phyloP scores from a whole-genome alignment of 2,113 vertebrate species.

The Cariama cristata region DNA sequence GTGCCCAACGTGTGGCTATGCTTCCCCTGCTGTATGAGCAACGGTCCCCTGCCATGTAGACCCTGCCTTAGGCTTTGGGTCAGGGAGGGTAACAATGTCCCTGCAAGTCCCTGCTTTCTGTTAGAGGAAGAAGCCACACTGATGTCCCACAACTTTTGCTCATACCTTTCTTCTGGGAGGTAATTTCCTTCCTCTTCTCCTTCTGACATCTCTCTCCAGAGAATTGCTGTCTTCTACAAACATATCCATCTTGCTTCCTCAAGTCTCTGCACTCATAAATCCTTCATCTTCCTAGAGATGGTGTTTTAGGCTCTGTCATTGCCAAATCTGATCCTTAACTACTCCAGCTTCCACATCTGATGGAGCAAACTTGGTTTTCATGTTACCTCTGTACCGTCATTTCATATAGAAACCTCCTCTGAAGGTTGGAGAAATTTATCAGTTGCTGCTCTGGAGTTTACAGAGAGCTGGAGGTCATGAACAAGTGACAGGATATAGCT shows the following conservation, averaged over 20 bases:
- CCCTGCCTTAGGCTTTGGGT: not conserved
- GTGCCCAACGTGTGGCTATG: not conserved
- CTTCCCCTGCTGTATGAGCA: not conserved
- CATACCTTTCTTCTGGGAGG: not conserved
- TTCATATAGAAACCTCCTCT: not conserved
- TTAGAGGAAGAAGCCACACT: not conserved
- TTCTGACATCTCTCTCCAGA: not conserved
- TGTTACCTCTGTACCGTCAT: not conserved
- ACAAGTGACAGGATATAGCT: not conserved
- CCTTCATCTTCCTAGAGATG: not conserved
- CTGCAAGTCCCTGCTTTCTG: not conserved
- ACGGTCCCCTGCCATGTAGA: not conserved
- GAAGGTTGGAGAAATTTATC: not conserved
- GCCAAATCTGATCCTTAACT: not conserved
- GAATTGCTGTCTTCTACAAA: conserved; percentile 1
- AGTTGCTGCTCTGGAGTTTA: not conserved
- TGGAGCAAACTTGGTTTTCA: not conserved
- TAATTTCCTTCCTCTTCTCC: not conserved
- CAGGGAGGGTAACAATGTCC: not conserved
- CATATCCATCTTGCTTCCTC: conserved; percentile 6
- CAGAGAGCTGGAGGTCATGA: not conserved
- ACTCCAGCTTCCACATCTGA: not conserved
- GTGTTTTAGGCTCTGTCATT: not conserved
- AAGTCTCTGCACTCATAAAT: conserved; percentile 42
- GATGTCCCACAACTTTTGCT: not conserved